Base-by-base conservation (phyloP, 1,140 invertebrate genomes). In the Micrasema minimum region DNA sequence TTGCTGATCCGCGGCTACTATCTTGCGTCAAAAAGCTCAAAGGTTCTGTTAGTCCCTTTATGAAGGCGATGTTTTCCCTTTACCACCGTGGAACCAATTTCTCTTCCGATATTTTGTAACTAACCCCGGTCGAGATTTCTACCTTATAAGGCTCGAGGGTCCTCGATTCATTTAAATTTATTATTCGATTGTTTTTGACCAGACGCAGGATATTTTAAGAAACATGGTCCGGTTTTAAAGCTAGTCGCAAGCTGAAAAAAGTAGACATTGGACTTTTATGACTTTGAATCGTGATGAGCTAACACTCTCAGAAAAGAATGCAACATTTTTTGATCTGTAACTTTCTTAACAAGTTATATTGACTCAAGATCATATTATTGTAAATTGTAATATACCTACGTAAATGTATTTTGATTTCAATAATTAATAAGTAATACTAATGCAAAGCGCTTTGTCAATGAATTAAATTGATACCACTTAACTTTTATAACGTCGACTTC, bases 151-250 rank as follows among this genome's bases (percentile, higher is more conserved):
- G 55, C 37, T 59, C 12, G 37, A 31, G 55, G 37, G 37, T 59
- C 16, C 35, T 53, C 50, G 37, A 35, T 41, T 38, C 31, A 55
- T 31, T 59, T 59, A 59, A 31, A 55, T 55, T 55, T 59, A 22
- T 59, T 5, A 11, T 1, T 12, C 35, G 37, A 16, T 41, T 41
- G 37, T 59, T 59, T 41, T 59, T 38, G 55, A n/a, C n/a, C 35
- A 9, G 18, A 35, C 22, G 18, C 55, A 11, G 55, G 22, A 41
- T 38, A 31, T 31, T 31, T 11, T 16, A 59, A 35, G 16, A 41
- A 41, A n/a, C 26, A n/a, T 5, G 35, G 35, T 59, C 55, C 55
- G 55, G 55, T 59, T 59, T 38, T 59, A 48, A 10, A 16, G 46
- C 18, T 16, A 31, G 26, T 31, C 26, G 26, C 26, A 7, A 31